Evolutionary conservation across 2,888 invertebrate species (phyloP), one percentile per base, ranked within the genome.

Genomic region (Leptothorax acervorum): DNA sequence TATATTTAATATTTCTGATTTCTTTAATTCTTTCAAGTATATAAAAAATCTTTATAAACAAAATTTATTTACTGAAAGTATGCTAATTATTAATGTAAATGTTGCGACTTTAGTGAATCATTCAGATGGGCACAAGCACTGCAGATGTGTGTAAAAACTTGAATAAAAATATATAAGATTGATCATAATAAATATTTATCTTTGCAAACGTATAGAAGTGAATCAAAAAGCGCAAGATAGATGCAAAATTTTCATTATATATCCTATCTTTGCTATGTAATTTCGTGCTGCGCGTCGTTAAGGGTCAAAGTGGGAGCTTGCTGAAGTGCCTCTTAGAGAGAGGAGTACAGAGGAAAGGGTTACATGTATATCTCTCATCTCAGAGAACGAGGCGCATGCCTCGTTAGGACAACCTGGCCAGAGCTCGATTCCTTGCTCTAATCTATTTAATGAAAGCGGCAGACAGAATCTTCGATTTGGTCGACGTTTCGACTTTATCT

Each of bases 401-500:
- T 86, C 86, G 85, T 90, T 88, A 90, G 84, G 51, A n/a, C 85
- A 73, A 82, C 82, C 79, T 84, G 82, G 82, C 73, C 82, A 18
- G 55, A 57, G 11, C 85, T 88, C 84, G 87, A 90, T 86, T 68
- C 82, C 45, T 51, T 48, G 86, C 76, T 83, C 81, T 89, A 89
- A 91, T 91, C 87, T 87, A 87, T 87, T 89, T 79, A 79, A 79
- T 71, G 79, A 81, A 81, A 81, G 73, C 39, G 60, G 23, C 60
- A 1, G 48, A 3, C 18, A 70, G 55, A 78, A 86, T 86, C 74
- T 83, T 76, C 62, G 63, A 83, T 84, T 86, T 63, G 81, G 53
- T 82, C 63, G 65, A 11, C 31, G 57, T 63, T 85, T 63, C 71
- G 55, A 6, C 31, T 66, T 70, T 62, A 23, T 62, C 42, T 55